Conservation (phyloP, 2,797 vertebrate species). For the Hyperoplus immaculatus region DNA sequence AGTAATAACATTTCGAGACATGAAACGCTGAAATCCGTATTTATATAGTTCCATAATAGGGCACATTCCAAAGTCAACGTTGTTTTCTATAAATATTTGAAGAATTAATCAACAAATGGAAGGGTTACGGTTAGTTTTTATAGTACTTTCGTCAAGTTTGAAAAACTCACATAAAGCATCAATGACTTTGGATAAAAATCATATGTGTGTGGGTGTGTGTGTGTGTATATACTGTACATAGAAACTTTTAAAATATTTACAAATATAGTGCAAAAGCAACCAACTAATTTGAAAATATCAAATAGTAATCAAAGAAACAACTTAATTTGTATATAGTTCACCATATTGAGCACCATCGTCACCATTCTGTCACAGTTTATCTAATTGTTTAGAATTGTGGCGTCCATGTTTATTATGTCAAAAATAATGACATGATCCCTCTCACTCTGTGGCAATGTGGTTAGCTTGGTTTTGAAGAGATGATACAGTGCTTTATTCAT, state of each 20-base stretch:
- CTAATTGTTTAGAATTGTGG: background rate
- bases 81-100: conserved; percentile 5
- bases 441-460: background rate
- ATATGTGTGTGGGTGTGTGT: no score
- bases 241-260: no score
- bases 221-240: no score
- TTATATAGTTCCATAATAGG: conserved; percentile 14
- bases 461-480: background rate
- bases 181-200: background rate
- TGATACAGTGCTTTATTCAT: background rate
- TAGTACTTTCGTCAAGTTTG: conserved; percentile 17
- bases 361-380: background rate
- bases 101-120: conserved; percentile 5
- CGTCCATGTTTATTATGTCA: background rate
- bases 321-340: background rate
- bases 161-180: background rate
- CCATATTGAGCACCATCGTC: no score
- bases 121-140: background rate
- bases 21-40: conserved; percentile 24
- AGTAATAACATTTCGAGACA: conserved; percentile 26
- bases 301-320: no score
- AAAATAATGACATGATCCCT: background rate
- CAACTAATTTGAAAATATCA: no score
- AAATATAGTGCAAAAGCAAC: no score
- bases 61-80: conserved; percentile 2